Base-by-base conservation (phyloP, 2,113 vertebrate genomes). In the Psittacus erithacus region DNA sequence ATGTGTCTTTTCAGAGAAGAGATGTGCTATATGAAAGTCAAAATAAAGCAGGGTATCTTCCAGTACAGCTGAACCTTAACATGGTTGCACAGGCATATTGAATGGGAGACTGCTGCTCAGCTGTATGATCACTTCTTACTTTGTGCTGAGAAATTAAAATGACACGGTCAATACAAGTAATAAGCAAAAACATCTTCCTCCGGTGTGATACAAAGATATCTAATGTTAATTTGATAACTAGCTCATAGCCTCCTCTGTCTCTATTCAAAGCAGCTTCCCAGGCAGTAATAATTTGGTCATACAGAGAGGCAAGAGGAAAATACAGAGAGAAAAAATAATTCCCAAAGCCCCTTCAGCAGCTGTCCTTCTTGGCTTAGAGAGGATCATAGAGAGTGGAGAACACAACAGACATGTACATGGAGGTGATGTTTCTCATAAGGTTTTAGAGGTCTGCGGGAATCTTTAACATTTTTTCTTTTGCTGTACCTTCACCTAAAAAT, bases 121-220 rank as follows among this genome's bases (percentile, higher is more conserved):
- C 2, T 9, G 14, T 50, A 10, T 33, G 55, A 50, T 31, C 50
- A 9, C 52, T 93, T 93, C 69, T 53, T 92, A 73, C 31, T 70
- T 88, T 25, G 3, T 47, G 83, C 88, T 82, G 50, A 94, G 28
- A 53, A 65, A 95, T 90, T 90, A 84, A 82, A 82, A 86, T 75
- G 24, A 64, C 68, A 74, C 80, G 12, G 25, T 33, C 28, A 50
- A 20, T 69, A 78, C 59, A 88, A 65, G 49, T n/a, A 65, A 67
- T 70, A 44, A 38, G 64, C 44, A 75, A 33, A 77, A 89, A 75
- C 60, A 82, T 17, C 46, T 75, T 93, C 9, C 24, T 96, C 35
- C 41, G 63, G 11, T 67, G 68, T 53, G 55, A 25, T 90, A 86
- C 80, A 63, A 69, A 83, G 55, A 41, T 74, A 78, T 22, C 64